A percentile compares a stretch with the other conserved stretches of the same genome.
These are phyloP conservation scores for Poecile montanus DNA, from an alignment of 2,797 vertebrate genomes.

Conservation along the genomic window DNA sequence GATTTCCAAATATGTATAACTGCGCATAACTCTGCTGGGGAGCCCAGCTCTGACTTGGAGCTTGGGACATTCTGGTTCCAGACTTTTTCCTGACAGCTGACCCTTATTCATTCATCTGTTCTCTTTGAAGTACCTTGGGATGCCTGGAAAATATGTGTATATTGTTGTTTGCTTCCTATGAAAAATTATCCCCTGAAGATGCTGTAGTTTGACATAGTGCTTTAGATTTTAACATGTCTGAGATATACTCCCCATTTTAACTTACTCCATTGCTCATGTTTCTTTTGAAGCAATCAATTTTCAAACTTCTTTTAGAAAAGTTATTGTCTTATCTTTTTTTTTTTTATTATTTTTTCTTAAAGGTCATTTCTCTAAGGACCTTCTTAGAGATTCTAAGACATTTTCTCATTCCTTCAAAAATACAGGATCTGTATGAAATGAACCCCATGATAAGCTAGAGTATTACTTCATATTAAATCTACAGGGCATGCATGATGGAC, in stretches of 20 bases:
- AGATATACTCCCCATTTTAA: not conserved
- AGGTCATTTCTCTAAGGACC: not conserved
- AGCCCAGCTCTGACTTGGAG: not conserved
- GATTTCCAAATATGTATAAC: not conserved
- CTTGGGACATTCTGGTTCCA: not conserved
- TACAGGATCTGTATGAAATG: not conserved
- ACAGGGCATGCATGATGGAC: not conserved
- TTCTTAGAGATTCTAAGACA: not conserved
- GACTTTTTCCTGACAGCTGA: not conserved
- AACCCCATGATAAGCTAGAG: not conserved
- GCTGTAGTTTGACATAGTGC: not conserved
- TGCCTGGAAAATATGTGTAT: not conserved
- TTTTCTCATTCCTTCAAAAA: not conserved
- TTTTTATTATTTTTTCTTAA: not conserved
- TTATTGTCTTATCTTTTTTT: not conserved
- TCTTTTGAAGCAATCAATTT: not conserved
- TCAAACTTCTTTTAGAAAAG: not conserved
- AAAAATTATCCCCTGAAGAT: not conserved
- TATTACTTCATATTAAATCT: not conserved
- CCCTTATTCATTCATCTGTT: not conserved
- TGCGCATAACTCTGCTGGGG: not conserved
- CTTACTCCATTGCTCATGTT: not conserved
- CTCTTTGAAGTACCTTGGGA: not conserved
- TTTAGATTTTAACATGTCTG: not conserved
- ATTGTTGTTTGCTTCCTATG: not conserved